Evolutionary conservation across 1,140 invertebrate species (phyloP).

Genomic region (Trichonephila clavata): DNA sequence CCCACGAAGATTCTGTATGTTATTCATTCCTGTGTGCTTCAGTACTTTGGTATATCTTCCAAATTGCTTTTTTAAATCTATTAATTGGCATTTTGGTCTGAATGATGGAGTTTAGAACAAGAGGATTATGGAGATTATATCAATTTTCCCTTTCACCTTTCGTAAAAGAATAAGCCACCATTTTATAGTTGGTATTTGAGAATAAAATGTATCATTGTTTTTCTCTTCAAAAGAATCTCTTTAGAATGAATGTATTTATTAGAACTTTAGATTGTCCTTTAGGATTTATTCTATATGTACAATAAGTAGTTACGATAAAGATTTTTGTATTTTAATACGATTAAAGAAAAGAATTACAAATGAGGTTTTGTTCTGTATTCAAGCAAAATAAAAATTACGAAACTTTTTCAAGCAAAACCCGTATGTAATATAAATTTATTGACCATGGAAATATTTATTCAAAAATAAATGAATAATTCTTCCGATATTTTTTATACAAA

Average conservation of each 20-base stretch:
- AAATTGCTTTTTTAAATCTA: neutral
- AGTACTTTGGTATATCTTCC: neutral
- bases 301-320: neutral
- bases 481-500: too few species aligned
- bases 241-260: neutral
- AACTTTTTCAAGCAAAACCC: too few species aligned
- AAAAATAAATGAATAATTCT: too few species aligned
- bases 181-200: neutral
- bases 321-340: too few species aligned
- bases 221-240: neutral
- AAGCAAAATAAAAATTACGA: too few species aligned
- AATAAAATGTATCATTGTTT: constrained; percentile 18
- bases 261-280: neutral
- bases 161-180: neutral
- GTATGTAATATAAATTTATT: too few species aligned
- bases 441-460: too few species aligned
- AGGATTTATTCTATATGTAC: neutral
- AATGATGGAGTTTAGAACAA: neutral
- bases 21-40: neutral
- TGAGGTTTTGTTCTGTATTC: too few species aligned
- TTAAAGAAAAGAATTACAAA: too few species aligned
- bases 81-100: neutral
- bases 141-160: constrained; percentile 1
- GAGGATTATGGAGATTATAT: neutral
- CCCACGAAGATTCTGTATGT: neutral